Evolutionary conservation across 2,797 vertebrate genomes (phyloP).

Genomic region (Trachurus trachurus): DNA sequence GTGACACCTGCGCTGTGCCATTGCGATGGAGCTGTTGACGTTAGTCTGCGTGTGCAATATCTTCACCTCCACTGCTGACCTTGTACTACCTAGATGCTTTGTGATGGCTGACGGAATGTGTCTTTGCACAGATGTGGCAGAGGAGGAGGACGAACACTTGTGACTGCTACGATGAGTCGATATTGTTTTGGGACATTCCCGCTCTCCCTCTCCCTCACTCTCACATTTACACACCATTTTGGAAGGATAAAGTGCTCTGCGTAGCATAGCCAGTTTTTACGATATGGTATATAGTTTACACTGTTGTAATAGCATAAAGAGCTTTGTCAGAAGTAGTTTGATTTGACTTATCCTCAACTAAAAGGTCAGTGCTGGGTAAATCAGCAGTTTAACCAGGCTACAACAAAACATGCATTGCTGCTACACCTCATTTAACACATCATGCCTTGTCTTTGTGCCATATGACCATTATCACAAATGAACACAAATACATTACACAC

Average conservation of each 20-base stretch:
- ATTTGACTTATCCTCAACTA: conserved; percentile 37
- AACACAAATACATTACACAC: conserved; percentile 38
- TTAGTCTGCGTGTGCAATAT: conserved; percentile 86
- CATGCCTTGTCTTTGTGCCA: conserved; percentile 85
- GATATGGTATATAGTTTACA: conserved; percentile 56
- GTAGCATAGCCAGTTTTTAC: conserved; percentile 63
- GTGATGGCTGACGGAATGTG: conserved; percentile 43
- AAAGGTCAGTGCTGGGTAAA: conserved; percentile 42
- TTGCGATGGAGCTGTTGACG: conserved; percentile 81
- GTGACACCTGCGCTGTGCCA: conserved; percentile 82
- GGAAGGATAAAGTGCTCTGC: conserved; percentile 68
- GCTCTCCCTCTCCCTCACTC: conserved; percentile 33
- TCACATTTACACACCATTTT: conserved; percentile 52
- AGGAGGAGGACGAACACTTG: conserved; percentile 47
- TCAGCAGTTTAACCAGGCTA: conserved; percentile 50
- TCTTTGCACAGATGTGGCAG: conserved; percentile 71
- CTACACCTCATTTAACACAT: conserved; percentile 80
- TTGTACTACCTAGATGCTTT: conserved; percentile 79
- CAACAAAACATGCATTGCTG: conserved; percentile 79
- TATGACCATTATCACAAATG: conserved; percentile 61
- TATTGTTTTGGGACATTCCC: conserved; percentile 54
- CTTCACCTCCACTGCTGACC: conserved; percentile 80
- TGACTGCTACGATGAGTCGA: conserved; percentile 50
- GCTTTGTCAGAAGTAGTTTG: conserved; percentile 46
- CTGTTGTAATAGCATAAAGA: conserved; percentile 48